phyloP scores from a whole-genome alignment of 2,113 vertebrate genomes.

The Tauraco erythrolophus region DNA sequence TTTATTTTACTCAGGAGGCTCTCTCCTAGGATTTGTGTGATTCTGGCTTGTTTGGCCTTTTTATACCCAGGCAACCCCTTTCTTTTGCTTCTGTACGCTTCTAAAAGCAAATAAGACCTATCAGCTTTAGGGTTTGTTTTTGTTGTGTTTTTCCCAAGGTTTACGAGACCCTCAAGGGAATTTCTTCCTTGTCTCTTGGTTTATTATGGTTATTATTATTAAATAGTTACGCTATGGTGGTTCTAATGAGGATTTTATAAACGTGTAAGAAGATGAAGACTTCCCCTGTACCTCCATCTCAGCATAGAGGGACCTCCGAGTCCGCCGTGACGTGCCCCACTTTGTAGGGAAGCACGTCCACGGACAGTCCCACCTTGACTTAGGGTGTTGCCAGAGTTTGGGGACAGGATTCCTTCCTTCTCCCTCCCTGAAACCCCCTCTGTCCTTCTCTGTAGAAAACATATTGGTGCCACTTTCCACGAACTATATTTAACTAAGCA shows the following conservation, averaged over 20 bases:
- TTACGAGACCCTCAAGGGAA: background rate
- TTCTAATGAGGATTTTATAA: background rate
- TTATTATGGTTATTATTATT: background rate
- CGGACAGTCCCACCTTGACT: background rate
- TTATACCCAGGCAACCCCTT: background rate
- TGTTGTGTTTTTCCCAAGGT: background rate
- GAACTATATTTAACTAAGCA: conserved; percentile 80
- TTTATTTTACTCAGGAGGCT: background rate
- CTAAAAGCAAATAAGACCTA: conserved; percentile 4
- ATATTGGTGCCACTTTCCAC: conserved; percentile 75
- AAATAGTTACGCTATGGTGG: background rate
- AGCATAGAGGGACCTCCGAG: background rate
- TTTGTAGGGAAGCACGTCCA: background rate
- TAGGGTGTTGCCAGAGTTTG: background rate
- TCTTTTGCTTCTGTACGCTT: background rate
- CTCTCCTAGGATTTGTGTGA: conserved; percentile 31
- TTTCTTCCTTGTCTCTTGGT: background rate
- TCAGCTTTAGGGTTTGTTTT: background rate
- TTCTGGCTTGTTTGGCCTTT: conserved; percentile 11
- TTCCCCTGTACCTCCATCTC: background rate
- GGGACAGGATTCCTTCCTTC: background rate
- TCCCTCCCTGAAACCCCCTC: conserved; percentile 30
- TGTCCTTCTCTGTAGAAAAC: conserved; percentile 62
- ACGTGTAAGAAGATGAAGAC: background rate
- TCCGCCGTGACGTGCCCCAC: accelerated